Conservation (phyloP, 2,113 vertebrate genomes). For the Paradoxurus hermaphroditus region DNA sequence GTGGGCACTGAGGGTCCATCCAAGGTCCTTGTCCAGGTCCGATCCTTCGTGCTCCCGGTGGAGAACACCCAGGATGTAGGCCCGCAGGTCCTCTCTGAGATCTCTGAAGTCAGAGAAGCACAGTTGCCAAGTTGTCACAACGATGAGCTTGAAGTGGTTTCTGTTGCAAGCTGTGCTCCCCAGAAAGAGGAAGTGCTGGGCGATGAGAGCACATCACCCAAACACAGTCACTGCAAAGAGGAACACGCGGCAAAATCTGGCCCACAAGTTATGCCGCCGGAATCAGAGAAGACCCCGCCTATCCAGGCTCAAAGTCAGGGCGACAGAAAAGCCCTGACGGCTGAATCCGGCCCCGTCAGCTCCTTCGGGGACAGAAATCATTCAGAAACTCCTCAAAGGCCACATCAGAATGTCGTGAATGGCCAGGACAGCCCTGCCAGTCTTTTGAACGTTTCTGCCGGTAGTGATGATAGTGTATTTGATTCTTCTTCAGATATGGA, state of each 20-base stretch:
- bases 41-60: conserved; percentile 49
- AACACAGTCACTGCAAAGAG: not conserved
- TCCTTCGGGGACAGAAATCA: not conserved
- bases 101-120: conserved; percentile 60
- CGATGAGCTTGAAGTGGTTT: conserved; percentile 68
- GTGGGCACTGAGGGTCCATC: conserved; percentile 4
- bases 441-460: conserved; percentile 77
- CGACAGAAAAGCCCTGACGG: not conserved
- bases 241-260: conserved; percentile 39
- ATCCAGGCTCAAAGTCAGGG: conserved; percentile 61
- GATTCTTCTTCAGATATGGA: conserved; percentile 89
- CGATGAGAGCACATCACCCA: not conserved
- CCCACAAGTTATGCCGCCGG: not conserved
- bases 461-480: conserved; percentile 84
- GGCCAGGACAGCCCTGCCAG: conserved; percentile 76
- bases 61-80: conserved; percentile 48
- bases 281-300: conserved; percentile 55
- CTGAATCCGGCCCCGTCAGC: conserved; percentile 32
- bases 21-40: conserved; percentile 71
- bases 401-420: conserved; percentile 79
- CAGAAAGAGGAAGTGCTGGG: conserved; percentile 34
- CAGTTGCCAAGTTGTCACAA: conserved; percentile 68
- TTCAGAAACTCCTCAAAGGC: conserved; percentile 59
- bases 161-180: conserved; percentile 40
- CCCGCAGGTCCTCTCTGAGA: conserved; percentile 47